Percentiles rank a stretch among this genome's conserved stretches.
These are phyloP conservation scores for Bombus picipes DNA, from an alignment of 1,140 invertebrate species.

Conservation along the genomic window DNA sequence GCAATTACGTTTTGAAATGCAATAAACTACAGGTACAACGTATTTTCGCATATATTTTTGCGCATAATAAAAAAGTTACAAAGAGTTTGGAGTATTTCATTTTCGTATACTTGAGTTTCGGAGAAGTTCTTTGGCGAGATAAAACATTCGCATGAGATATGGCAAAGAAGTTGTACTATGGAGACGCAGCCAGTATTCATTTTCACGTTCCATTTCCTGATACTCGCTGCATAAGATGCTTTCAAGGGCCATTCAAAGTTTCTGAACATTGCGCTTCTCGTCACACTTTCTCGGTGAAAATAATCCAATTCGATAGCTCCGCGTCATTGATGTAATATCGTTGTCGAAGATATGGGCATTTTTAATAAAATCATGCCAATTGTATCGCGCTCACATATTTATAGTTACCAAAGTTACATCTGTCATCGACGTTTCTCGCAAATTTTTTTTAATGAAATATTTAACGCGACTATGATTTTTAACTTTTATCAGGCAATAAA, in stretches of 20 bases:
- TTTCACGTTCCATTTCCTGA: conserved; percentile 54
- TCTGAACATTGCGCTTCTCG: conserved; percentile 28
- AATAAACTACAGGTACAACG: background rate
- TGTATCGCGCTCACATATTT: background rate
- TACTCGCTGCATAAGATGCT: conserved; percentile 41
- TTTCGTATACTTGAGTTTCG: conserved; percentile 12
- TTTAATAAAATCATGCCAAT: background rate
- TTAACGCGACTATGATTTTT: too few species aligned
- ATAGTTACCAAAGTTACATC: too few species aligned
- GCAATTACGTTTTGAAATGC: background rate
- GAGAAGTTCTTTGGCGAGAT: background rate
- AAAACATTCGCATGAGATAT: conserved; percentile 45
- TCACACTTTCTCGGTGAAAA: conserved; percentile 22
- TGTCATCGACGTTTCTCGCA: too few species aligned
- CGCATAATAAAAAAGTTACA: conserved; percentile 3
- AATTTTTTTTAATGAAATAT: too few species aligned
- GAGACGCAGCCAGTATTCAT: conserved; percentile 41
- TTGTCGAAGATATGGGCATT: background rate
- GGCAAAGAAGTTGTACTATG: conserved; percentile 7
- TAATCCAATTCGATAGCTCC: conserved; percentile 39
- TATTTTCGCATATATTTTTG: background rate
- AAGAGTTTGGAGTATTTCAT: background rate
- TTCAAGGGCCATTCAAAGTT: conserved; percentile 47
- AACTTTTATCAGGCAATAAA: too few species aligned
- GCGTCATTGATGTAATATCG: background rate